Evolutionary conservation across 1,140 invertebrate species (phyloP).

Genomic region (Diprion similis): DNA sequence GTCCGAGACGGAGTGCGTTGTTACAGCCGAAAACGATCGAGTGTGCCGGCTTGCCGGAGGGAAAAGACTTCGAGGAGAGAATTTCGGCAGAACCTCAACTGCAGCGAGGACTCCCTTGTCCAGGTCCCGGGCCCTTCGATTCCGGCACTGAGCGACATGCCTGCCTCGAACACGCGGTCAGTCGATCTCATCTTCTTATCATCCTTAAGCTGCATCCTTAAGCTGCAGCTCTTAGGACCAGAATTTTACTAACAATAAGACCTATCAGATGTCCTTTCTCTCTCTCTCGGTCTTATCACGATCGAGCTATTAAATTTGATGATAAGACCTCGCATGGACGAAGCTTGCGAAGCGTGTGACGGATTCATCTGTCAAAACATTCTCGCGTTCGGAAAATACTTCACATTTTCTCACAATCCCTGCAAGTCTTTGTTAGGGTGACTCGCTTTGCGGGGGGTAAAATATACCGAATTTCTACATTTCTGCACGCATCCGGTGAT

Average conservation of each 20-base stretch:
- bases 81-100: not conserved
- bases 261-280: slow-evolving; percentile 43
- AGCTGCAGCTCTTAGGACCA: too few species aligned
- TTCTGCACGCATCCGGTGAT: too few species aligned
- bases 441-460: too few species aligned
- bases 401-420: too few species aligned
- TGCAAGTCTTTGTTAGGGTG: too few species aligned
- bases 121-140: not conserved
- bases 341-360: too few species aligned
- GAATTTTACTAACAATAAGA: too few species aligned
- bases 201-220: too few species aligned
- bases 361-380: slow-evolving; percentile 44
- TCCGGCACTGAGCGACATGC: not conserved
- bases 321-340: too few species aligned
- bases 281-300: slow-evolving; percentile 19
- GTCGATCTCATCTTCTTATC: not conserved
- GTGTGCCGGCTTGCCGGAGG: not conserved
- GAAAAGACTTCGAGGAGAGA: not conserved
- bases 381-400: not conserved
- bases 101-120: not conserved
- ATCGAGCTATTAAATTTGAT: too few species aligned
- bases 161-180: slow-evolving; percentile 3
- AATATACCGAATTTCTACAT: too few species aligned
- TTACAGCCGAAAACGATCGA: not conserved
- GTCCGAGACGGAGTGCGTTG: slow-evolving; percentile 44